Evolutionary conservation across 2,113 vertebrate genomes (phyloP), one percentile per base, ranked within the genome.

Genomic region (Irena cyanogastra): DNA sequence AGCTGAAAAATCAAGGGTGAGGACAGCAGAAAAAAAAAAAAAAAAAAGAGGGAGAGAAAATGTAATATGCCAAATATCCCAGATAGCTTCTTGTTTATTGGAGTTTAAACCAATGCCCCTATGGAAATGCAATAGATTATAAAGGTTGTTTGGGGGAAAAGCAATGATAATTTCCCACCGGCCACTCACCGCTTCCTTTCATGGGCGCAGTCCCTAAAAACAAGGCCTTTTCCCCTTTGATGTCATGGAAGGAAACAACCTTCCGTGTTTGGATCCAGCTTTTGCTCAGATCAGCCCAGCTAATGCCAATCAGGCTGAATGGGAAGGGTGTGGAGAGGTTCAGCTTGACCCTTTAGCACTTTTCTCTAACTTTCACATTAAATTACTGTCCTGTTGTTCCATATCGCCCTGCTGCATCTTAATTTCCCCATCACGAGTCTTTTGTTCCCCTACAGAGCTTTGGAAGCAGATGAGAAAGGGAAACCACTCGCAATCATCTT

Each of bases 261-360:
- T 39, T 9, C 35, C 4, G 7, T 90, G 57, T 93, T 93, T 56
- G 18, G 42, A 31, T n/a, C 8, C 49, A 68, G 71, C 56, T 83
- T 82, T 33, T 74, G 41, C 69, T 86, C 60, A 9, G 33, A 59
- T 44, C 63, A 84, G 53, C 44, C 45, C 39, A 47, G 54, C 27
- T n/a, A 28, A 45, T 50, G 59, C 30, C 69, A 84, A 9, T 89
- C 70, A 81, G 91, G 72, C 66, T 5, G 10, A 76, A 91, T 79
- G 3, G 94, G 86, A 93, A 95, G 95, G 97, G 96, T 81, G 96
- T 91, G 95, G 93, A 56, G 86, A 90, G 64, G 45, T 92, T 94
- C 83, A 61, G 10, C 31, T 77, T 87, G 65, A 91, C 83, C 44
- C 93, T 60, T 90, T 26, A 61, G 56, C 53, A 42, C 84, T 2